Evolutionary conservation across 2,113 vertebrate genomes (phyloP).

Genomic region (Pipra filicauda): DNA sequence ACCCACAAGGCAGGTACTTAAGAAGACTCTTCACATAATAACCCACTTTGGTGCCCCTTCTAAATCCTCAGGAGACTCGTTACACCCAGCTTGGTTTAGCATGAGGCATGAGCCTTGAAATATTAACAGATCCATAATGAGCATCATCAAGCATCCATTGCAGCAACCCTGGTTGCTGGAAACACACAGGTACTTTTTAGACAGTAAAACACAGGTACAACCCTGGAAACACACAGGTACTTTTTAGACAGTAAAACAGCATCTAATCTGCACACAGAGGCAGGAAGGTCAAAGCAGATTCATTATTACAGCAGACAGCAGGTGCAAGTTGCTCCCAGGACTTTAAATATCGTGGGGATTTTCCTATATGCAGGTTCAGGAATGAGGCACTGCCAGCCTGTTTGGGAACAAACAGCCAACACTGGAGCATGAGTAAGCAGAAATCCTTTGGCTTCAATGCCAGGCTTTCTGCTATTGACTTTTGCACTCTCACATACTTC

Average conservation of each 20-base stretch:
- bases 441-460: not conserved
- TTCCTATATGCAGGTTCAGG: not conserved
- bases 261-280: not conserved
- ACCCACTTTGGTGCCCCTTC: not conserved
- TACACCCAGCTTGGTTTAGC: not conserved
- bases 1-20: not conserved
- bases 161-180: not conserved
- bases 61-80: not conserved
- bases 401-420: not conserved
- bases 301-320: not conserved
- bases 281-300: not conserved
- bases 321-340: rapidly evolving
- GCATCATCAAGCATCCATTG: not conserved
- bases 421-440: not conserved
- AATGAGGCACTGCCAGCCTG: not conserved
- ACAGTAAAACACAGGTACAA: not conserved
- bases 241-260: not conserved
- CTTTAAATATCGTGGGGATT: not conserved
- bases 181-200: not conserved
- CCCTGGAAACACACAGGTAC: not conserved
- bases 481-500: not conserved
- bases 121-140: not conserved
- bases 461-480: not conserved
- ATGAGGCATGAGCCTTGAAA: not conserved
- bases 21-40: not conserved